Base-by-base conservation (phyloP, 2,888 invertebrate species). In the Nomada lathburiana region DNA sequence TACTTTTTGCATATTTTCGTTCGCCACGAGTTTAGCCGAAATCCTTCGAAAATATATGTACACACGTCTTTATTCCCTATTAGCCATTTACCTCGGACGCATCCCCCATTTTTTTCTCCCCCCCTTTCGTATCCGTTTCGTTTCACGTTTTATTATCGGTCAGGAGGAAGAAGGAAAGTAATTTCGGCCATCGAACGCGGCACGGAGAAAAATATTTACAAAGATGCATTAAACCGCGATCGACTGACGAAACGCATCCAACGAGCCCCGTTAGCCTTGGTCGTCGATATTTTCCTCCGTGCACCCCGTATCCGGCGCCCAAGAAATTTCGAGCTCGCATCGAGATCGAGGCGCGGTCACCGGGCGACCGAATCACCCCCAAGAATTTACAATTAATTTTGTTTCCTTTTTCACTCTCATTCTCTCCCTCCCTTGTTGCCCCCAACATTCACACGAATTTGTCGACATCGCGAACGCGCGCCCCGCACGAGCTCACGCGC, bases 311-410 rank as follows among this genome's bases (percentile, higher is more conserved):
- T 76, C 68, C 70, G 89, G 88, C 91, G 90, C 89, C 89, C 89
- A 85, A 91, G 91, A 81, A 88, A 91, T 88, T 91, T 91, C 90
- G 89, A 91, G 83, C 86, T 84, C 84, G 87, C 82, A 85, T 91
- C 90, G 91, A 86, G 87, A 89, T 89, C 87, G 88, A 88, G 91
- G 90, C 88, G 88, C 89, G 90, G 91, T 93, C 93, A 92, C 91
- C 92, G 90, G 89, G 84, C 92, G 92, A 91, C 92, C 92, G 86
- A 87, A 90, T 89, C 90, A 88, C 89, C 88, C 82, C 86, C 89
- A 82, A 89, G 71, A 91, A 91, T 91, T 60, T 91, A 90, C 91
- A 89, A 91, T 91, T 91, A 90, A 87, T 87, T 86, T 87, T 84
- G 83, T 74, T 72, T 69, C 36, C 79, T 62, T 52, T 59, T 71